Base-by-base conservation (phyloP, 2,113 vertebrate species). In the Leucopsar rothschildi region DNA sequence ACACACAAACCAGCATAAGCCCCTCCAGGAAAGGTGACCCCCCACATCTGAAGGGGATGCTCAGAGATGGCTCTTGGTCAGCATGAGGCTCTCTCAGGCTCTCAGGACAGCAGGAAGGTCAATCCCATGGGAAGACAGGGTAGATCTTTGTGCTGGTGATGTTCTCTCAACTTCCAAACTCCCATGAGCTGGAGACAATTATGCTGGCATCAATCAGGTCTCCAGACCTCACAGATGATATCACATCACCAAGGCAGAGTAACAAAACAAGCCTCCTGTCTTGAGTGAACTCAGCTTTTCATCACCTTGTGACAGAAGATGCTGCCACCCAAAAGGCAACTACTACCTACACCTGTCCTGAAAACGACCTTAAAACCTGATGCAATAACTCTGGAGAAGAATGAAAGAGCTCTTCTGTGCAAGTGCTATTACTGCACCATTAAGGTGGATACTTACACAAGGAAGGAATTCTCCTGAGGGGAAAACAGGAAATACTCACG, bases 201-300 rank as follows among this genome's bases (percentile, higher is more conserved):
- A 35, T 42, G 52, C 12, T 44, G 53, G 11, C 49, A 82, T 68
- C 21, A 60, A 0, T 4, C 29, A 50, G 35, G 50, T 37, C 28
- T 94, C 63, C 63, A 90, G 82, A 68, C 6, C 52, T 44, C 70
- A 59, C 31, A 64, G 47, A 44, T 31, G 5, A 2, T 6, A 47
- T 8, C 37, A 39, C 0, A 1, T 11, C 45, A 81, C 14, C 0
- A 0, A 69, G 57, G 13, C 29, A 77, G 23, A 91, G 80, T 35
- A 88, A 81, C 11, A 3, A 1, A 64, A 65, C 0, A 0, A 82
- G 10, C 28, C 45, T 45, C 49, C 72, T 49, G 24, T 65, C 52
- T 35, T 19, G 14, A 59, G 64, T 8, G 2, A 91, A 84, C 9
- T 12, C 56, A 70, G 64, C 31, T 39, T 65, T 63, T 78, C 39